Evolutionary conservation across 2,888 invertebrate genomes (phyloP), one percentile per base, ranked within the genome.

Genomic region (Hedya salicella): DNA sequence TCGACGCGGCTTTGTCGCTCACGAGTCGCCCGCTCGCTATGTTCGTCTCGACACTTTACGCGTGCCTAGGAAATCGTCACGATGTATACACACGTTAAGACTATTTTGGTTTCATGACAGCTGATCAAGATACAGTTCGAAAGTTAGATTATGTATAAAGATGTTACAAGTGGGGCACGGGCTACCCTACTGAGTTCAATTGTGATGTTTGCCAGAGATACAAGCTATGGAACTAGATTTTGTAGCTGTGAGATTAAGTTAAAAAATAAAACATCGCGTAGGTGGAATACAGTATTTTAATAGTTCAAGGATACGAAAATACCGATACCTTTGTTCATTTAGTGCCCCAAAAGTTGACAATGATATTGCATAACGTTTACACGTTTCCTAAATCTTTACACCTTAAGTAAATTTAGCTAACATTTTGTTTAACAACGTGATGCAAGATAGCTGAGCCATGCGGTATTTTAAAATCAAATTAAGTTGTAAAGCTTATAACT

Each of bases 1-100:
- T 87, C 79, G 73, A 77, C 78, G 76, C 79, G 82, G 77, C 81
- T 85, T 82, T 84, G 85, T 86, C 83, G 82, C 76, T 83, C 81
- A 80, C 83, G 80, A 80, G 75, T 77, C 69, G 74, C 71, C 73
- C 66, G 67, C 70, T 75, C 70, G 71, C 73, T 72, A 68, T 74
- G 70, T 68, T 48, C 59, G 49, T 57, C 53, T 73, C 71, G 69
- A 75, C 76, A 76, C 73, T 69, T 75, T 75, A 75, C 71, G 54
- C 50, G 71, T 77, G 72, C 69, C 68, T 70, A 71, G 75, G 72
- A 75, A 78, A 76, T 75, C 70, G 71, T 71, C 76, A 76, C 74
- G 75, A 74, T 36, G 71, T 65, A 68, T 64, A 56, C 65, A 30
- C 25, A 60, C 54, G 61, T 54, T 54, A 25, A 40, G 48, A 25